A percentile compares a stretch with the other conserved stretches of the same genome.
These are phyloP conservation scores for Oceanites oceanicus DNA, from an alignment of 2,113 vertebrate genomes.

Conservation along the genomic window DNA sequence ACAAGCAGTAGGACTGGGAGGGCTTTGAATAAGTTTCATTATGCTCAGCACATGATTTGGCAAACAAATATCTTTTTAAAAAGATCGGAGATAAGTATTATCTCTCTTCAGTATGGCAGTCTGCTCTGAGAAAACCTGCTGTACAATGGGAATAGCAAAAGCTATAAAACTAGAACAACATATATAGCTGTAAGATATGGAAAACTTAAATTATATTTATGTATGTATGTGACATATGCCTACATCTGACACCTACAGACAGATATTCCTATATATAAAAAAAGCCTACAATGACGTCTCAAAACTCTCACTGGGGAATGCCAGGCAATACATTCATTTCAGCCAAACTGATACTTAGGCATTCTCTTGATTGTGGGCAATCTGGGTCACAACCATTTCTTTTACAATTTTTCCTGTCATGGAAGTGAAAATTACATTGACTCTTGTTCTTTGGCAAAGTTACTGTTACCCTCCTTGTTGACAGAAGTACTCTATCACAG, in stretches of 20 bases:
- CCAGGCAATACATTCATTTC: not conserved
- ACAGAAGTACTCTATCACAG: not conserved
- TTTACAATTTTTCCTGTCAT: not conserved
- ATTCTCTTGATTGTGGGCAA: not conserved
- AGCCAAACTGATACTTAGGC: not conserved
- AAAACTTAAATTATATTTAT: not conserved
- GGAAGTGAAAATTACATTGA: not conserved
- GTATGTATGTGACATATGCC: rapidly evolving
- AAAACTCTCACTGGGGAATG: not conserved
- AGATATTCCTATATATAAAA: not conserved
- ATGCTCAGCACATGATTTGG: not conserved
- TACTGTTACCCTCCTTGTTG: not conserved
- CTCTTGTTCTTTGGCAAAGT: not conserved
- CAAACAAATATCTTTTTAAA: not conserved
- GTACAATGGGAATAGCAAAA: not conserved
- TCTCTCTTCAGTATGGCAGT: not conserved
- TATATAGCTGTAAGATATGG: not conserved
- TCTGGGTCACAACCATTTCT: not conserved
- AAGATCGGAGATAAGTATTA: not conserved
- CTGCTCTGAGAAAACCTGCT: not conserved
- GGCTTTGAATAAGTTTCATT: not conserved
- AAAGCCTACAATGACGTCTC: not conserved
- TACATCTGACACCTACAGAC: not conserved
- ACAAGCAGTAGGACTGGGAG: not conserved
- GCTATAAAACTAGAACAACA: not conserved